Percentiles rank a stretch among this genome's conserved stretches.
phyloP scores from a whole-genome alignment of 2,113 vertebrate genomes.

The Patagioenas fasciata region DNA sequence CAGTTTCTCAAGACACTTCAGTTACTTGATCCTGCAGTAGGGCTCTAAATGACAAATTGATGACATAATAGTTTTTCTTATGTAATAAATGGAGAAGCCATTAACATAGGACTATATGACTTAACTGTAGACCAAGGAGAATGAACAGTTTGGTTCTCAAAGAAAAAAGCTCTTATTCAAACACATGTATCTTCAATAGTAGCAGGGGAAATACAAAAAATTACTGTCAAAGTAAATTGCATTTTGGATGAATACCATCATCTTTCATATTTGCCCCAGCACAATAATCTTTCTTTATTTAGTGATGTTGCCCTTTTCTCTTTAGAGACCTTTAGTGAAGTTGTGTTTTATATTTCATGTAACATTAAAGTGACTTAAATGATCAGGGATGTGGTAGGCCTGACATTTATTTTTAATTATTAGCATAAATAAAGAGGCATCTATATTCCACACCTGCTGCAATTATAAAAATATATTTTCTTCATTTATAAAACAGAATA shows the following conservation, averaged over 20 bases:
- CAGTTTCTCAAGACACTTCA: neutral
- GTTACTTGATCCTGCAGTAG: neutral
- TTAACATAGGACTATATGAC: slow-evolving; percentile 62
- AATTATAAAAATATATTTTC: slow-evolving; percentile 47
- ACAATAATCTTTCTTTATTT: slow-evolving; percentile 68
- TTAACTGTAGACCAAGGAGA: slow-evolving; percentile 48
- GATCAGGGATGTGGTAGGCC: slow-evolving; percentile 33
- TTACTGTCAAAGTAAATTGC: slow-evolving; percentile 57
- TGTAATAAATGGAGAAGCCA: slow-evolving; percentile 57
- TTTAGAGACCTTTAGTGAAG: slow-evolving; percentile 67
- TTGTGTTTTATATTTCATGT: slow-evolving; percentile 61
- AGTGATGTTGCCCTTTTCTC: slow-evolving; percentile 67
- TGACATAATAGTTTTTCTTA: slow-evolving; percentile 54
- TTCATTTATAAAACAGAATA: slow-evolving; percentile 39
- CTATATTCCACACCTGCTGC: slow-evolving; percentile 34
- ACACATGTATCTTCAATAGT: slow-evolving; percentile 66
- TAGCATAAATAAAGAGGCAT: slow-evolving; percentile 65
- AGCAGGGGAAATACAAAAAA: slow-evolving; percentile 67
- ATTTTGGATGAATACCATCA: slow-evolving; percentile 71
- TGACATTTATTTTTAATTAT: slow-evolving; percentile 75
- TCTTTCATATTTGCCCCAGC: slow-evolving; percentile 50
- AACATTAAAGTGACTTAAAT: slow-evolving; percentile 69
- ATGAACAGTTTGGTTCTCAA: slow-evolving; percentile 39
- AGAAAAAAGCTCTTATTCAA: slow-evolving; percentile 49
- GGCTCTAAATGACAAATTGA: slow-evolving; percentile 50